Conservation (phyloP, 1,140 invertebrate genomes). For the Limonius californicus region DNA sequence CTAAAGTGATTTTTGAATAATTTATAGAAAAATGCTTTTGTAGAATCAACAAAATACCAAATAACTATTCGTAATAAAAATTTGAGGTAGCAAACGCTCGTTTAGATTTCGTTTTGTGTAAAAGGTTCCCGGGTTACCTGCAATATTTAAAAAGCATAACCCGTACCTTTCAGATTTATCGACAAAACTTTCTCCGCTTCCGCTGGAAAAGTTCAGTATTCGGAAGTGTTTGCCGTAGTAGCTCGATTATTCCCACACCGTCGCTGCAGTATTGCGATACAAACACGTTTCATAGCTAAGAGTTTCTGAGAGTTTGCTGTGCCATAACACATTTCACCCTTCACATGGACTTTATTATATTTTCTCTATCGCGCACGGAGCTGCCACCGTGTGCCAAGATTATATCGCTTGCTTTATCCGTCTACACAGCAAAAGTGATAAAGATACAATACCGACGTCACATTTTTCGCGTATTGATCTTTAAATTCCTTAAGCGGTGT, state of each 20-base stretch:
- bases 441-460: slow-evolving; percentile 7
- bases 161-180: slow-evolving; percentile 10
- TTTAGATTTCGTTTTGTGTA: no score
- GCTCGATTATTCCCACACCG: slow-evolving; percentile 10
- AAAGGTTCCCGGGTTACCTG: slow-evolving; percentile 2
- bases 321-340: slow-evolving; percentile 11
- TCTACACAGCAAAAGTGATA: neutral
- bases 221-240: slow-evolving; percentile 7
- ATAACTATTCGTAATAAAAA: no score
- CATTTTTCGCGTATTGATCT: slow-evolving; percentile 1
- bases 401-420: slow-evolving; percentile 2
- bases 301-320: slow-evolving; percentile 13
- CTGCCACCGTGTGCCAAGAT: slow-evolving; percentile 5
- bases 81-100: no score
- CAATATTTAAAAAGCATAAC: slow-evolving; percentile 9
- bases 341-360: slow-evolving; percentile 10
- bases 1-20: no score
- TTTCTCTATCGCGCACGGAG: slow-evolving; percentile 2
- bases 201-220: slow-evolving; percentile 4
- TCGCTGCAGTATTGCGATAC: slow-evolving; percentile 12
- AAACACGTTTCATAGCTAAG: slow-evolving; percentile 13
- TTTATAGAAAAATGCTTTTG: no score
- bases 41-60: no score
- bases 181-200: slow-evolving; percentile 11
- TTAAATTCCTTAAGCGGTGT: neutral